These are phyloP conservation scores for Petroica traversi DNA, from an alignment of 2,113 vertebrate species.

Conservation along the genomic window DNA sequence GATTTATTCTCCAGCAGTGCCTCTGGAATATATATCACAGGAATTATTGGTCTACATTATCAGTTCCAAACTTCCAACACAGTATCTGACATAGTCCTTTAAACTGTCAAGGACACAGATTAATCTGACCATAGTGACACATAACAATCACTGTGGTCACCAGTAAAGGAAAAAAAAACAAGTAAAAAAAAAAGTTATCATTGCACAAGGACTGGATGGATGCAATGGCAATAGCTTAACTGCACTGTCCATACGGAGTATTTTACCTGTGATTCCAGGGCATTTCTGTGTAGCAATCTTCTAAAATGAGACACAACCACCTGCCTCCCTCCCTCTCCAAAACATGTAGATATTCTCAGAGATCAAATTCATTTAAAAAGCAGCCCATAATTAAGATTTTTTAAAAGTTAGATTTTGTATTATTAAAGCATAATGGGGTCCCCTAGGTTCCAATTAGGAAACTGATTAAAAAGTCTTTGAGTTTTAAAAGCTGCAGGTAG, in stretches of 20 bases:
- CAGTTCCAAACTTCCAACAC: background rate
- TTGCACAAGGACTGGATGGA: background rate
- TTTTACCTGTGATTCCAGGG: background rate
- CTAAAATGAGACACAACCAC: background rate
- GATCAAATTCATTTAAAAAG: constrained; percentile 62
- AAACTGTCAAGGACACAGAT: background rate
- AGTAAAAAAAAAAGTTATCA: background rate
- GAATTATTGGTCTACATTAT: background rate
- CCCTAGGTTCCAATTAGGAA: constrained; percentile 70
- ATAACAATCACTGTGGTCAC: background rate
- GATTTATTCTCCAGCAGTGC: background rate
- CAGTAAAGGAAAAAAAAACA: background rate
- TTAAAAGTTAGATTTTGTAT: constrained; percentile 66
- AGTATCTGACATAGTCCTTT: background rate
- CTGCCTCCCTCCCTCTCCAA: accelerated
- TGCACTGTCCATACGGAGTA: background rate
- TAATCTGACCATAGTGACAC: background rate
- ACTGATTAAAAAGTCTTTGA: constrained; percentile 64
- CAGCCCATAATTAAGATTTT: constrained; percentile 66
- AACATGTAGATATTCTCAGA: constrained; percentile 14
- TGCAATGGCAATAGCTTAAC: background rate
- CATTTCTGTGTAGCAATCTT: background rate
- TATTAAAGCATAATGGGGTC: constrained; percentile 73
- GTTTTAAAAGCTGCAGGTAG: constrained; percentile 60
- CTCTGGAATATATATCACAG: background rate